Percentiles rank a stretch among this genome's conserved stretches.
Evolutionary conservation across 1,140 invertebrate species (phyloP).

Genomic region (Paraescarpia echinospica): DNA sequence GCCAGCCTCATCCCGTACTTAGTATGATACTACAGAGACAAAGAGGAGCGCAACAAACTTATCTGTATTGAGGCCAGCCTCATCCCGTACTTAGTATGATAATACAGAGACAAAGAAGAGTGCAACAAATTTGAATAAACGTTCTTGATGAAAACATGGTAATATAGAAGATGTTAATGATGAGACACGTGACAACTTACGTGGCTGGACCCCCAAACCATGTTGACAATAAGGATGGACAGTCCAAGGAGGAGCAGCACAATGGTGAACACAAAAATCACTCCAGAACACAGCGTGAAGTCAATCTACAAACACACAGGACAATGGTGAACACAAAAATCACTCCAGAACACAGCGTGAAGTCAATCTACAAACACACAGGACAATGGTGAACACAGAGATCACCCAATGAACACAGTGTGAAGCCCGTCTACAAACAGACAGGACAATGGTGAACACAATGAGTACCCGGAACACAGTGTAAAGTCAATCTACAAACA

Average conservation of each 20-base stretch:
- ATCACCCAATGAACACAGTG: conserved; percentile 62
- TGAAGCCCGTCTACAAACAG: conserved; percentile 65
- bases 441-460: conserved; percentile 56
- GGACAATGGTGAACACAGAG: conserved; percentile 59
- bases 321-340: conserved; percentile 61
- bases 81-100: too few species aligned
- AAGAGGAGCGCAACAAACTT: too few species aligned
- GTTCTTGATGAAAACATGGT: too few species aligned
- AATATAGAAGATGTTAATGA: too few species aligned
- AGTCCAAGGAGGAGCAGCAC: conserved; percentile 63
- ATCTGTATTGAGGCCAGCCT: too few species aligned
- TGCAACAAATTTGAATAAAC: too few species aligned
- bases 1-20: too few species aligned
- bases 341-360: conserved; percentile 63
- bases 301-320: conserved; percentile 62
- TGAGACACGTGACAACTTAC: background rate
- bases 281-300: conserved; percentile 63
- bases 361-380: conserved; percentile 63
- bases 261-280: conserved; percentile 61
- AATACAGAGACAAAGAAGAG: too few species aligned
- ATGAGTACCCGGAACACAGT: too few species aligned
- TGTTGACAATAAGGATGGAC: conserved; percentile 50
- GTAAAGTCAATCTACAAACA: too few species aligned
- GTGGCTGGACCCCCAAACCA: conserved; percentile 11
- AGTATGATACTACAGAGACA: too few species aligned